Conservation (phyloP, 2,797 vertebrate species). For the Craterocephalus amniculus region DNA sequence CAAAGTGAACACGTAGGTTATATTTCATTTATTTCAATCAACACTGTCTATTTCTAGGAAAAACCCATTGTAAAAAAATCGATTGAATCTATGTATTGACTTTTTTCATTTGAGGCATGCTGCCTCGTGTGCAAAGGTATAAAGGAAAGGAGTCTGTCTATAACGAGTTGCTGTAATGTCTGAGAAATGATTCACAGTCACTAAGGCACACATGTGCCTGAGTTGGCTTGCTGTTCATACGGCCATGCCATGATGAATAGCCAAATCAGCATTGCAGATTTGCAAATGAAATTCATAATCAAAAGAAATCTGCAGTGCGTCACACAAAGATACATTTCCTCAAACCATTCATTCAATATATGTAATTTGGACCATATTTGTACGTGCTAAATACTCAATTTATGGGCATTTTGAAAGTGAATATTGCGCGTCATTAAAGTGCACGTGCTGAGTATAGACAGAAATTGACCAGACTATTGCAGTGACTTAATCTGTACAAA, state of each 20-base stretch:
- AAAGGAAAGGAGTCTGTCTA: not conserved
- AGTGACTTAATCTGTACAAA: too few relatives aligned
- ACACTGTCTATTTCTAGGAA: not conserved
- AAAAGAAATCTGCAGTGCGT: not conserved
- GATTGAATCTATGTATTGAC: not conserved
- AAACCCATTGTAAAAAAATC: not conserved
- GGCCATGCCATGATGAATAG: not conserved
- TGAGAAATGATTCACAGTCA: not conserved
- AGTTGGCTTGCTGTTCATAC: not conserved
- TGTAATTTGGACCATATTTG: not conserved
- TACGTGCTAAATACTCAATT: not conserved
- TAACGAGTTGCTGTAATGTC: not conserved
- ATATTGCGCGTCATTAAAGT: conserved; percentile 25
- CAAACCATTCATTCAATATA: not conserved
- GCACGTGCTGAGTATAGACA: conserved; percentile 32
- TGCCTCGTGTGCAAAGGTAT: not conserved
- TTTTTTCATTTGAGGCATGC: not conserved
- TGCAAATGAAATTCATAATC: not conserved
- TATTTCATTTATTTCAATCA: conserved; percentile 3
- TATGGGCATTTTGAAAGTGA: conserved; percentile 22
- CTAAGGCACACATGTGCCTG: not conserved
- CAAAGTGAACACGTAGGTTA: not conserved
- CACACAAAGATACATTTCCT: not conserved
- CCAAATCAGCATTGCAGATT: not conserved
- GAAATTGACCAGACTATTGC: too few relatives aligned